phyloP scores from a whole-genome alignment of 1,140 invertebrate species.

The Olivierus martensii region DNA sequence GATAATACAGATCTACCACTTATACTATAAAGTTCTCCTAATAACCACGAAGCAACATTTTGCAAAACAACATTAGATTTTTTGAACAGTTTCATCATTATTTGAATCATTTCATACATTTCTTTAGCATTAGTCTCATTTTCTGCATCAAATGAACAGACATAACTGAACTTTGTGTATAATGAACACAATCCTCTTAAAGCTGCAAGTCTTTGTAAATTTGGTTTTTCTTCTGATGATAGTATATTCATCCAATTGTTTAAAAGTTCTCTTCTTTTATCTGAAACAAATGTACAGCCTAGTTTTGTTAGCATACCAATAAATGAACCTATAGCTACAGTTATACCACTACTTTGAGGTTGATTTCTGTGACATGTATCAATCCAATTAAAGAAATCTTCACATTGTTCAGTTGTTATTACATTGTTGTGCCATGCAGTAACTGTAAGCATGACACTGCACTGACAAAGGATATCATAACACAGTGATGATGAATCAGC shows the following conservation, averaged over 20 bases:
- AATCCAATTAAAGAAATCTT: constrained; percentile 2
- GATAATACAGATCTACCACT: too few relatives aligned
- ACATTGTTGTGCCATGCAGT: background rate
- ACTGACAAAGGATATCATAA: constrained; percentile 11
- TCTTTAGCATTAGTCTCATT: background rate
- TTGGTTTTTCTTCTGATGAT: constrained; percentile 4
- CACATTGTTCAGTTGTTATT: background rate
- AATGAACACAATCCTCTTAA: constrained; percentile 12
- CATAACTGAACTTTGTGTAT: background rate
- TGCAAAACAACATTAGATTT: constrained; percentile 6
- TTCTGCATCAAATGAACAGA: background rate
- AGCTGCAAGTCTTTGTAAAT: constrained; percentile 11
- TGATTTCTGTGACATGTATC: background rate
- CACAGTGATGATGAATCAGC: constrained; percentile 7
- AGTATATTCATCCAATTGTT: constrained; percentile 7
- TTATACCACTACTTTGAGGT: constrained; percentile 9
- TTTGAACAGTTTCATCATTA: constrained; percentile 10
- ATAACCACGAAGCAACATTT: constrained; percentile 11
- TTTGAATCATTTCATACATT: constrained; percentile 6
- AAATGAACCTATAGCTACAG: constrained; percentile 5
- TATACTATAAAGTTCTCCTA: constrained; percentile 7
- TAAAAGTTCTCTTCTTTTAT: constrained; percentile 1
- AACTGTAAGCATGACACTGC: constrained; percentile 5
- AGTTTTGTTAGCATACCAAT: constrained; percentile 5
- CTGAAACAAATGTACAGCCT: background rate